These are phyloP conservation scores for Garrulus glandarius DNA, from an alignment of 2,797 vertebrate genomes.

Conservation along the genomic window DNA sequence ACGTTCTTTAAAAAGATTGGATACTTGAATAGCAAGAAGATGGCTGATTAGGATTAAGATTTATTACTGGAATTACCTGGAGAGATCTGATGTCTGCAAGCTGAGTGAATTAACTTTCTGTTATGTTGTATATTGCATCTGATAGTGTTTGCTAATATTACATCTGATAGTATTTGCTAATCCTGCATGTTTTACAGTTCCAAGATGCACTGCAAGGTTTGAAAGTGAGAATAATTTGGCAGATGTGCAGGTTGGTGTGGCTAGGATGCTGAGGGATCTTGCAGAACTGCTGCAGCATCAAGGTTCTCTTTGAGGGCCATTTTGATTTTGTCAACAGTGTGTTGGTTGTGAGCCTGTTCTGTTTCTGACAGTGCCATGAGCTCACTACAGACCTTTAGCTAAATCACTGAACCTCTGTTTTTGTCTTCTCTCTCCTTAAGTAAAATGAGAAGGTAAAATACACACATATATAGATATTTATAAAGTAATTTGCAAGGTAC, in stretches of 20 bases:
- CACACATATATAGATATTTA: not conserved
- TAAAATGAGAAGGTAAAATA: not conserved
- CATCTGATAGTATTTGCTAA: not conserved
- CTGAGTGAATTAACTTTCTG: not conserved
- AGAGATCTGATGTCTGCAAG: not conserved
- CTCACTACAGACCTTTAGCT: not conserved
- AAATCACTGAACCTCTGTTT: not conserved
- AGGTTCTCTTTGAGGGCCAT: not conserved
- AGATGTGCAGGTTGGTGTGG: not conserved
- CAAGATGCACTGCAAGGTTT: not conserved
- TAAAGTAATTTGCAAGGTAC: not conserved
- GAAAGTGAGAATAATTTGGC: not conserved
- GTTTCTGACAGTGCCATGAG: not conserved
- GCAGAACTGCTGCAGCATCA: not conserved
- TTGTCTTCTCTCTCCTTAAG: not conserved
- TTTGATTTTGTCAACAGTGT: not conserved
- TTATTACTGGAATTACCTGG: not conserved
- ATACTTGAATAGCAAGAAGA: not conserved
- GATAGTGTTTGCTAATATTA: not conserved
- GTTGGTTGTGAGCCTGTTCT: not conserved
- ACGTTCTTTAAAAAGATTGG: not conserved
- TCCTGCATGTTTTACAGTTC: not conserved
- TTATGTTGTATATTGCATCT: not conserved
- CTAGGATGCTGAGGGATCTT: not conserved
- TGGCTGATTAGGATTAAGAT: not conserved